These are phyloP conservation scores for Rugalucina vietnamica DNA, from an alignment of 2,888 invertebrate species.

Conservation along the genomic window DNA sequence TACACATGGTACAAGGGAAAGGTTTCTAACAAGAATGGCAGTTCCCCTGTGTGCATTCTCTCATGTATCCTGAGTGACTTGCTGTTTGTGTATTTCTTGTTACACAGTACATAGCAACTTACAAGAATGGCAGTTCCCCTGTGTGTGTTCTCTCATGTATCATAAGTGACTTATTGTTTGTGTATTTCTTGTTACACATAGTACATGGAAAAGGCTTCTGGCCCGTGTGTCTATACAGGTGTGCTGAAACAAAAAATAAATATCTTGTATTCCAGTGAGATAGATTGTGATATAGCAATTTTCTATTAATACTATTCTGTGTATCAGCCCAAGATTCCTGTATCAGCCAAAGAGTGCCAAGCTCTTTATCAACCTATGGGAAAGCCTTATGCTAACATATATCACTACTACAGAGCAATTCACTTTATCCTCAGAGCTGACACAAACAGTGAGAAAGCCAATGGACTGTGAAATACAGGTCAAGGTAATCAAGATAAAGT, in stretches of 20 bases:
- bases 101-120: slow-evolving; percentile 82
- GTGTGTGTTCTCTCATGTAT: slow-evolving; percentile 82
- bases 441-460: no score
- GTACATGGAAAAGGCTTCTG: slow-evolving; percentile 88
- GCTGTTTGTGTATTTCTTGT: slow-evolving; percentile 81
- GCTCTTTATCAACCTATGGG: no score
- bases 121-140: slow-evolving; percentile 83
- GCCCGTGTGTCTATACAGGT: slow-evolving; percentile 98
- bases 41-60: slow-evolving; percentile 85
- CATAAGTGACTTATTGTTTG: slow-evolving; percentile 80
- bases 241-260: slow-evolving; percentile 83
- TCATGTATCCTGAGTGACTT: slow-evolving; percentile 80
- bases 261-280: no score
- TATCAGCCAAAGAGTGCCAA: no score
- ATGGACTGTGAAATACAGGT: no score
- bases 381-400: no score
- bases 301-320: no score
- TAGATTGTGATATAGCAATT: no score
- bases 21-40: slow-evolving; percentile 97
- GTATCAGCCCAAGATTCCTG: no score
- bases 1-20: slow-evolving; percentile 82
- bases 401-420: no score
- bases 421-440: no score
- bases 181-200: slow-evolving; percentile 80
- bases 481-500: no score